phyloP scores from a whole-genome alignment of 2,888 invertebrate species.

The Halictus ligatus region DNA sequence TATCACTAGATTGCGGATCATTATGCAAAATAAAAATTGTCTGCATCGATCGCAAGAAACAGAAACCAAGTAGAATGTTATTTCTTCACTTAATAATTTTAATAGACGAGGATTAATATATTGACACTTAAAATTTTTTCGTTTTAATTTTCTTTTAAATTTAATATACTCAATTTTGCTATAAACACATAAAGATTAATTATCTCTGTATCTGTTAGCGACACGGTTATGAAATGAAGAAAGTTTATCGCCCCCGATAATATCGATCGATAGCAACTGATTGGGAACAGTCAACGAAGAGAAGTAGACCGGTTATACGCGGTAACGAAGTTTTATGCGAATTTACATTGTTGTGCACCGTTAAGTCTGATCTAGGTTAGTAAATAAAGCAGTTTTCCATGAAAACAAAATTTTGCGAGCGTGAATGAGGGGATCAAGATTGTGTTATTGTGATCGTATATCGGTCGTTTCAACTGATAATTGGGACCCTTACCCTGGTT shows the following conservation, averaged over 20 bases:
- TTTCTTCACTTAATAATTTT: no score
- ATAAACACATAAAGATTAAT: background rate
- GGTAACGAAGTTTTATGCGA: background rate
- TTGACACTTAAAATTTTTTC: no score
- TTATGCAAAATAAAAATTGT: no score
- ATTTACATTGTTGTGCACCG: background rate
- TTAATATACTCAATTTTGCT: no score
- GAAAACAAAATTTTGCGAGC: background rate
- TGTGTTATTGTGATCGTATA: background rate
- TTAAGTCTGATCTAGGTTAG: background rate
- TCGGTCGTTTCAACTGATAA: background rate
- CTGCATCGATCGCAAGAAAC: no score
- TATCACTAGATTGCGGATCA: no score
- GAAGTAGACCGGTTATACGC: slow-evolving; percentile 9
- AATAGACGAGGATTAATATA: no score
- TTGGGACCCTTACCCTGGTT: background rate
- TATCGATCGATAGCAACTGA: slow-evolving; percentile 27
- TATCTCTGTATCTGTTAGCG: background rate
- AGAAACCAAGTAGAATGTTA: no score
- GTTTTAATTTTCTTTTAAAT: no score
- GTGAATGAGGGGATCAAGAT: background rate
- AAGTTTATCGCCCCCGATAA: slow-evolving; percentile 3
- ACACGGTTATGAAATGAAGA: background rate
- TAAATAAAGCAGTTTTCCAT: background rate
- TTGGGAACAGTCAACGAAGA: slow-evolving; percentile 10